phyloP scores from a whole-genome alignment of 2,888 invertebrate species.

The Quadriops clusia region DNA sequence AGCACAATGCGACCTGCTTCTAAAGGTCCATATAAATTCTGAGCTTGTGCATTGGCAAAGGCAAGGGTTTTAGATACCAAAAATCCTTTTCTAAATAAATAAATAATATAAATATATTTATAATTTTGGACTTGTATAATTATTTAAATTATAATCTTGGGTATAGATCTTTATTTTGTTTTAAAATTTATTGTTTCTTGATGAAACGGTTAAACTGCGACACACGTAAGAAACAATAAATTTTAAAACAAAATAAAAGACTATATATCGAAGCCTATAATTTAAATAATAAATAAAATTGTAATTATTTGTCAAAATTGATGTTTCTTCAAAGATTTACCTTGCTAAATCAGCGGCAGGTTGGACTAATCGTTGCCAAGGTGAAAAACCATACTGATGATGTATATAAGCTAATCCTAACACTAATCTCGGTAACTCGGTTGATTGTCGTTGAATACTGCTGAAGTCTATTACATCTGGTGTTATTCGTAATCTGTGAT shows the following conservation, averaged over 20 bases:
- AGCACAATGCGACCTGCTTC: constrained; percentile 38
- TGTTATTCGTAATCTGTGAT: constrained; percentile 45
- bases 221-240: too few relatives aligned
- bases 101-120: constrained; percentile 7
- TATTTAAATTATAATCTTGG: too few relatives aligned
- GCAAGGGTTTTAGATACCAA: constrained; percentile 39
- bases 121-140: constrained; percentile 1
- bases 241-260: too few relatives aligned
- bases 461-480: constrained; percentile 49
- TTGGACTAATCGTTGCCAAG: constrained; percentile 47
- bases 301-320: too few relatives aligned
- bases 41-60: constrained; percentile 31
- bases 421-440: constrained; percentile 45
- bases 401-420: constrained; percentile 47
- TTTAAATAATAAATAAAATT: too few relatives aligned
- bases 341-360: constrained; percentile 47
- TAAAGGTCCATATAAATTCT: constrained; percentile 34
- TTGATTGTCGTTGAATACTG: constrained; percentile 29
- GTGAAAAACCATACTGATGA: constrained; percentile 41
- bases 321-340: too few relatives aligned
- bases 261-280: too few relatives aligned
- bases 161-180: too few relatives aligned
- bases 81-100: constrained; percentile 37
- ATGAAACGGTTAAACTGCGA: too few relatives aligned
- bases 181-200: too few relatives aligned